phyloP scores from a whole-genome alignment of 2,113 vertebrate genomes.

The Holacanthus passer region DNA sequence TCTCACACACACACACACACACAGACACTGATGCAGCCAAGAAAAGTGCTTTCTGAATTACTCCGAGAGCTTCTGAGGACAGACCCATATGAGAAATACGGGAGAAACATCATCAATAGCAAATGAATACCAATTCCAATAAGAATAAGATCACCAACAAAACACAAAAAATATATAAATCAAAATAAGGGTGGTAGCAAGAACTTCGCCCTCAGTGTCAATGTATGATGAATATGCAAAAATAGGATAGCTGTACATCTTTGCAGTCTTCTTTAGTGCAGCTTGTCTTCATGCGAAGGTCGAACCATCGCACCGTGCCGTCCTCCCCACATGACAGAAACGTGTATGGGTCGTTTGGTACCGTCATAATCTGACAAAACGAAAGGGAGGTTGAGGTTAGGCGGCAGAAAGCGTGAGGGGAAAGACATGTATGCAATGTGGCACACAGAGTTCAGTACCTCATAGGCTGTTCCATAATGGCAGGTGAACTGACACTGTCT shows the following conservation, averaged over 20 bases:
- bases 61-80: not conserved
- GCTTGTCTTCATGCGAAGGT: constrained; percentile 96
- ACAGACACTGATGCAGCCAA: not conserved
- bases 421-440: not conserved
- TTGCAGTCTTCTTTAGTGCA: constrained; percentile 99
- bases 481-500: constrained; percentile 97
- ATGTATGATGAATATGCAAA: not conserved
- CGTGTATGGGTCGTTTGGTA: constrained; percentile 98
- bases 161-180: not conserved
- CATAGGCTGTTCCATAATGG: constrained; percentile 98
- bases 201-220: not conserved
- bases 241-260: constrained; percentile 87
- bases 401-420: not conserved
- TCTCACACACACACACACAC: not conserved
- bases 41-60: constrained; percentile 23
- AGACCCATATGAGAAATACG: not conserved
- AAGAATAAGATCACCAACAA: not conserved
- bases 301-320: constrained; percentile 98
- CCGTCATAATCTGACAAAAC: constrained; percentile 93
- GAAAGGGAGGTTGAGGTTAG: not conserved
- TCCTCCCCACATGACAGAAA: constrained; percentile 99
- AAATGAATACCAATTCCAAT: not conserved
- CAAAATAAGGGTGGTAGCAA: not conserved
- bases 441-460: constrained; percentile 81
- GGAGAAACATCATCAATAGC: not conserved